Percentiles rank a stretch among this genome's conserved stretches.
Evolutionary conservation across 2,113 vertebrate species (phyloP).

Genomic region (Corythornis cristatus): DNA sequence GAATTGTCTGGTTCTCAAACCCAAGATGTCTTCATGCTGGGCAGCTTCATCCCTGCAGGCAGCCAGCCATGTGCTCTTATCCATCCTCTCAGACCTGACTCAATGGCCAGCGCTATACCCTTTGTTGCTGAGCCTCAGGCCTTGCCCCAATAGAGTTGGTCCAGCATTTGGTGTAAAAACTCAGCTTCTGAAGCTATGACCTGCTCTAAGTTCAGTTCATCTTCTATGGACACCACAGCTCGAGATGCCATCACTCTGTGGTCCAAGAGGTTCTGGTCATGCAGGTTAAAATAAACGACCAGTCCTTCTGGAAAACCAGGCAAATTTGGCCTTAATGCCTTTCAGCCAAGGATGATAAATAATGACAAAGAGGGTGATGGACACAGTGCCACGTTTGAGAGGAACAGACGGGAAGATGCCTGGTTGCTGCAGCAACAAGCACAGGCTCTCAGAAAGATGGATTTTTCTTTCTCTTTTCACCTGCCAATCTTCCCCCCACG

Average conservation of each 20-base stretch:
- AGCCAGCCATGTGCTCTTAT: neutral
- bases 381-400: neutral
- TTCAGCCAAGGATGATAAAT: neutral
- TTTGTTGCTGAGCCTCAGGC: neutral
- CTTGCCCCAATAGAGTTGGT: neutral
- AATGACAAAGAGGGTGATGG: neutral
- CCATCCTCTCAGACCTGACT: neutral
- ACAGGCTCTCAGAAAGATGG: constrained; percentile 31
- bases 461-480: constrained; percentile 68
- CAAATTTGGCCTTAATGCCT: neutral
- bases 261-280: neutral
- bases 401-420: constrained; percentile 44
- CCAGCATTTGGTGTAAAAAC: neutral
- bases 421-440: constrained; percentile 69
- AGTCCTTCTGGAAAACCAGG: neutral
- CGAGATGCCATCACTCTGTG: neutral
- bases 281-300: neutral
- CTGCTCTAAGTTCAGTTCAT: neutral
- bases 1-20: neutral
- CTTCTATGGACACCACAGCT: neutral
- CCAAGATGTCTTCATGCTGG: neutral
- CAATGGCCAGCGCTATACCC: fast-evolving
- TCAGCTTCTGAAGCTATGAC: neutral
- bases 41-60: neutral
- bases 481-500: constrained; percentile 69